These are phyloP conservation scores for Eupithecia vulgata DNA, from an alignment of 2,888 invertebrate genomes.

Conservation along the genomic window DNA sequence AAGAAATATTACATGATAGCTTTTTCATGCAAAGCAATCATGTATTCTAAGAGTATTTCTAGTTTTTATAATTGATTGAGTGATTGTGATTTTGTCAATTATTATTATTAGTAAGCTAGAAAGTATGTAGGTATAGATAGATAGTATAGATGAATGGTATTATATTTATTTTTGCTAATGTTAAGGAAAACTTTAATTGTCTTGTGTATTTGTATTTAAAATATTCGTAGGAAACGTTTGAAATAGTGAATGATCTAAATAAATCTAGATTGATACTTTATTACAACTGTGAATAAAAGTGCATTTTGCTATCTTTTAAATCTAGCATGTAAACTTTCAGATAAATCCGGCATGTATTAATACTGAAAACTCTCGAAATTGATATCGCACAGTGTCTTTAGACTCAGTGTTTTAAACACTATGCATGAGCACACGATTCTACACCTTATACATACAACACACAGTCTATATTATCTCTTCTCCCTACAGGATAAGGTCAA, in stretches of 20 bases:
- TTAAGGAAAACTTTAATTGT: background rate
- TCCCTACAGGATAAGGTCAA: slow-evolving; percentile 67
- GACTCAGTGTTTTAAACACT: slow-evolving; percentile 1
- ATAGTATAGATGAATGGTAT: background rate
- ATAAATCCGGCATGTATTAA: slow-evolving; percentile 24
- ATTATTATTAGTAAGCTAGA: background rate
- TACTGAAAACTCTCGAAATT: slow-evolving; percentile 5
- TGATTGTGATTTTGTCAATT: background rate
- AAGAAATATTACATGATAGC: background rate
- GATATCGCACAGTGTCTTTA: slow-evolving; percentile 11
- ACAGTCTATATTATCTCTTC: slow-evolving; percentile 8
- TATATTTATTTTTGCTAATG: background rate
- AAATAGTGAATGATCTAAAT: slow-evolving; percentile 6
- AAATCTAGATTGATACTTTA: background rate
- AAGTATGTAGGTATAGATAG: slow-evolving; percentile 9
- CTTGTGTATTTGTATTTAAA: background rate
- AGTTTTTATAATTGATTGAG: background rate
- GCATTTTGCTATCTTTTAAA: slow-evolving; percentile 15
- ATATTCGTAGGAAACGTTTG: background rate
- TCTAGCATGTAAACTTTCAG: slow-evolving; percentile 23
- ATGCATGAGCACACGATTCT: slow-evolving; percentile 27
- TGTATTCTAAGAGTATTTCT: background rate
- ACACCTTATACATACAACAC: background rate
- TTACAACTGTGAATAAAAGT: slow-evolving; percentile 5
- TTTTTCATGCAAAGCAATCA: background rate